Evolutionary conservation across 2,888 invertebrate species (phyloP).

Genomic region (Carcina quercana): DNA sequence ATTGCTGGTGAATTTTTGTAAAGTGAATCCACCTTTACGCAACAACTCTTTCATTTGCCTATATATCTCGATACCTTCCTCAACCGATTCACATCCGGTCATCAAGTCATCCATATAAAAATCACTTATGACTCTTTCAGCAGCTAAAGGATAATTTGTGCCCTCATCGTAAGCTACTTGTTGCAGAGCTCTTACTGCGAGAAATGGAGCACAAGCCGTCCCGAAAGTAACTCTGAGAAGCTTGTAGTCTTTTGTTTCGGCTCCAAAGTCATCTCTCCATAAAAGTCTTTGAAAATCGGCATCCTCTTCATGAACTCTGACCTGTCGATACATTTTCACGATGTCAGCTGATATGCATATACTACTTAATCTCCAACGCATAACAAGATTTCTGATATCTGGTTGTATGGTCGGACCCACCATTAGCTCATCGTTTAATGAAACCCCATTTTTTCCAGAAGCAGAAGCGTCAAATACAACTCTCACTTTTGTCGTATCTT

Average conservation of each 20-base stretch:
- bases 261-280: neutral
- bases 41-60: neutral
- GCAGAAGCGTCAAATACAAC: constrained; percentile 17
- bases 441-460: neutral
- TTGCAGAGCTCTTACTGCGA: constrained; percentile 15
- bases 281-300: constrained; percentile 8
- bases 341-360: constrained; percentile 15
- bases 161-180: constrained; percentile 12
- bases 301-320: constrained; percentile 13
- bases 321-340: constrained; percentile 21
- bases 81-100: constrained; percentile 9
- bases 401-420: constrained; percentile 21
- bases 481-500: constrained; percentile 14
- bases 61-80: neutral
- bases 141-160: constrained; percentile 10
- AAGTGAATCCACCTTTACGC: constrained; percentile 1
- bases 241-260: neutral
- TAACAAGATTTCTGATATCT: constrained; percentile 19
- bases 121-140: constrained; percentile 1
- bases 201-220: constrained; percentile 16
- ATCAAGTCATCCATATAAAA: constrained; percentile 21
- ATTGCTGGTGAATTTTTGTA: constrained; percentile 9
- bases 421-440: constrained; percentile 9
- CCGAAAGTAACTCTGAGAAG: neutral
- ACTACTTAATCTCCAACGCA: constrained; percentile 15